A percentile compares a stretch with the other conserved stretches of the same genome.
phyloP scores from a whole-genome alignment of 2,797 vertebrate species.

The Smutsia temminckii region DNA sequence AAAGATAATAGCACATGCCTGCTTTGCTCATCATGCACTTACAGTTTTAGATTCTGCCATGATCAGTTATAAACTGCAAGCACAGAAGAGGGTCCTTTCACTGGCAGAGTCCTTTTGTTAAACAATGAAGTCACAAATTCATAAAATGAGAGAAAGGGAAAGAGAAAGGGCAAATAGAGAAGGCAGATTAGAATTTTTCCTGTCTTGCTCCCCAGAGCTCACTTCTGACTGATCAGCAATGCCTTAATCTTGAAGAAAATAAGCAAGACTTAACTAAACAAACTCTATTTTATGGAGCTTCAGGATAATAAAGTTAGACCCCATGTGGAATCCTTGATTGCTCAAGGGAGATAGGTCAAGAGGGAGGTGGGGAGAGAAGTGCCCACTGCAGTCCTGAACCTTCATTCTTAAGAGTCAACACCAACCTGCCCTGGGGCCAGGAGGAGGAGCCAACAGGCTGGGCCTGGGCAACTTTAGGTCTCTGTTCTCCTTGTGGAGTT shows the following conservation, averaged over 20 bases:
- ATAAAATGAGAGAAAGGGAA: not conserved
- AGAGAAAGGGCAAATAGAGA: not conserved
- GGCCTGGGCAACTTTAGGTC: constrained; percentile 90
- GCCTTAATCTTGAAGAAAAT: constrained; percentile 71
- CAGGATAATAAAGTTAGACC: constrained; percentile 75
- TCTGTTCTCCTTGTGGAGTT: constrained; percentile 63
- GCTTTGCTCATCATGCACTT: not conserved
- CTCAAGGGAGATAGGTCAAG: constrained; percentile 18
- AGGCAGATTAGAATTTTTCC: not conserved
- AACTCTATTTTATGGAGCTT: constrained; percentile 77
- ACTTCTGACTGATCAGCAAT: constrained; percentile 61
- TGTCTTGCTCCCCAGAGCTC: constrained; percentile 27
- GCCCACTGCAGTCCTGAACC: not conserved
- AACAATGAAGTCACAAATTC: not conserved
- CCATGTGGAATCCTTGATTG: constrained; percentile 55
- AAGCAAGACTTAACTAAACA: constrained; percentile 80
- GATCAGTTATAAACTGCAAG: not conserved
- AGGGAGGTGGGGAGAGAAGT: not conserved
- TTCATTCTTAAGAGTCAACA: constrained; percentile 29
- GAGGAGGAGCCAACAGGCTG: constrained; percentile 86
- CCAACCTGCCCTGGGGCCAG: constrained; percentile 88
- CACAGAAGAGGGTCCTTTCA: not conserved
- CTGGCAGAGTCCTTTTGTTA: not conserved
- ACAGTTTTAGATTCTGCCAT: not conserved
- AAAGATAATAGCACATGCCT: not conserved